A percentile compares a stretch with the other conserved stretches of the same genome.
These are phyloP conservation scores for Busseola fusca DNA, from an alignment of 2,888 invertebrate genomes.

Conservation along the genomic window DNA sequence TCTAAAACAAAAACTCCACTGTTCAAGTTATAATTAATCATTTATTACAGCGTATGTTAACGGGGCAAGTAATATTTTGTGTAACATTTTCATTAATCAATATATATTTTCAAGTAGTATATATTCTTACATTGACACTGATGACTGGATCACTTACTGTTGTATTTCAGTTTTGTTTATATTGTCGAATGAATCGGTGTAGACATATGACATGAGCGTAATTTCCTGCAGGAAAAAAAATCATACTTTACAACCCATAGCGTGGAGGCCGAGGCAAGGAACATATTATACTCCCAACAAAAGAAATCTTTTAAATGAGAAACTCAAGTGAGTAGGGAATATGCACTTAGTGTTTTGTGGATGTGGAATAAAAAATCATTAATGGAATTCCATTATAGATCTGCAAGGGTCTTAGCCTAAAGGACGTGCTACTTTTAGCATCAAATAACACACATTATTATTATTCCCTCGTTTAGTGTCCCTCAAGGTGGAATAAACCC, in stretches of 20 bases:
- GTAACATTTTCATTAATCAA: slow-evolving; percentile 1
- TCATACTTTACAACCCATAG: not conserved
- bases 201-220: slow-evolving; percentile 77
- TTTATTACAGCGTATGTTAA: slow-evolving; percentile 35
- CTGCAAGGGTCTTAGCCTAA: not conserved
- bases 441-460: too few relatives aligned
- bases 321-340: not conserved
- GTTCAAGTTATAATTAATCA: not conserved
- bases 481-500: not conserved
- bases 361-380: not conserved
- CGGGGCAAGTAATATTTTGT: slow-evolving; percentile 1
- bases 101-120: slow-evolving; percentile 8
- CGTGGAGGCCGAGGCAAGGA: not conserved
- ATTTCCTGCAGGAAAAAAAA: slow-evolving; percentile 71
- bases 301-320: not conserved
- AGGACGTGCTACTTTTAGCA: not conserved
- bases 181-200: slow-evolving; percentile 77
- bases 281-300: not conserved
- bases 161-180: slow-evolving; percentile 45
- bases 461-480: not conserved
- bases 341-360: not conserved
- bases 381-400: not conserved
- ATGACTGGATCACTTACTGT: slow-evolving; percentile 1
- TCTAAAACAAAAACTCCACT: slow-evolving; percentile 7
- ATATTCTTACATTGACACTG: slow-evolving; percentile 2